Evolutionary conservation across 1,140 invertebrate genomes (phyloP), one percentile per base, ranked within the genome.

Genomic region (Drosophila oshimai): DNA sequence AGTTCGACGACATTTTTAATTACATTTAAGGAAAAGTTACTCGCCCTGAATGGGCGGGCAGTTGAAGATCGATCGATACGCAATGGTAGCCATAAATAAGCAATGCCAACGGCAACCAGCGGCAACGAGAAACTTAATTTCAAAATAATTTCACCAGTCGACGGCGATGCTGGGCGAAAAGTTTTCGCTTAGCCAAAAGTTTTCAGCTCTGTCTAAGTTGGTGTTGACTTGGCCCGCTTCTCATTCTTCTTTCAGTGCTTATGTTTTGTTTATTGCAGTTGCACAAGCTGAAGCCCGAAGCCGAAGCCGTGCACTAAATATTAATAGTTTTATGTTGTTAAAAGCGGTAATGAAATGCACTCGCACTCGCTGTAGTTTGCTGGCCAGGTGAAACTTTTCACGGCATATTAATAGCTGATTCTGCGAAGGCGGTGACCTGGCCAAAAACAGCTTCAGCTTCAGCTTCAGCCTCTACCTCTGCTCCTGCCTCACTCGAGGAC

Each of bases 1-100:
- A 86, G 80, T 86, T 86, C 80, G 67, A 80, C 81, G 80, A 87
- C 81, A 86, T 87, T 86, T 86, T 87, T 86, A 87, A 86, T 86
- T 86, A 80, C 80, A 84, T 80, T 87, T 86, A 64, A 76, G 47
- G 67, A 76, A 61, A 87, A 87, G 81, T 86, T 87, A 36, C 13
- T 47, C 18, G 17, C 41, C 28, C 31, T 46, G 33, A 33, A 28
- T 49, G 34, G 29, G 17, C 18, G 12, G 55, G 46, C 54, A 46
- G 74, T 75, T 81, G 71, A 77, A 58, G 80, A 72, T 80, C 81
- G 81, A 86, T 86, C 76, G 81, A 87, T 86, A 71, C 60, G 79
- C 75, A 79, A 53, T 86, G 75, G 54, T 44, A 69, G 60, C 42
- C 80, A 86, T 84, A 84, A 84, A 84, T 84, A 84, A 84, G 64